phyloP scores from a whole-genome alignment of 2,113 vertebrate species.

The Bubo scandiacus region DNA sequence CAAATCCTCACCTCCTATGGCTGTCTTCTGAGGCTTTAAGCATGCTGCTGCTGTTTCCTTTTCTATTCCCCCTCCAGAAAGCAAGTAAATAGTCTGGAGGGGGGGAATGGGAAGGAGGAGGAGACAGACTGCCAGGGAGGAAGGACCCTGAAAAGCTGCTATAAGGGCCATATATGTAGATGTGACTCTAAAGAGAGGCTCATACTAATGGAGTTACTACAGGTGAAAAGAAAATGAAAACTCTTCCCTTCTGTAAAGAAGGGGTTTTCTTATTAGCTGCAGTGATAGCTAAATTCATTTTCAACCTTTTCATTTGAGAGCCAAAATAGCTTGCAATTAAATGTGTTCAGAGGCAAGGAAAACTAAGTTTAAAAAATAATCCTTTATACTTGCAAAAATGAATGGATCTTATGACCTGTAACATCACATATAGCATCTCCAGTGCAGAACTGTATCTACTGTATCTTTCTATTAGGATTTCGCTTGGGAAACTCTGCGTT shows the following conservation, averaged over 20 bases:
- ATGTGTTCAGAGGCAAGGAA: background rate
- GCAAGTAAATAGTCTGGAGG: background rate
- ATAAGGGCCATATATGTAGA: fast-evolving
- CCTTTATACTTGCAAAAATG: background rate
- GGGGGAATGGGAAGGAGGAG: fast-evolving
- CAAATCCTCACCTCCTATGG: background rate
- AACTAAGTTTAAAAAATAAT: background rate
- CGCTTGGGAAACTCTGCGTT: background rate
- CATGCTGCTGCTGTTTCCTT: background rate
- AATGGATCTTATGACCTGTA: background rate
- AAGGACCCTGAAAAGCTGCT: background rate
- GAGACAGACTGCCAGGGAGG: background rate
- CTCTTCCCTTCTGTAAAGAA: background rate
- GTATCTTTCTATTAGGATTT: background rate
- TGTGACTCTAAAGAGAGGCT: background rate
- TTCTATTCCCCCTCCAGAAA: background rate
- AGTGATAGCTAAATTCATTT: background rate
- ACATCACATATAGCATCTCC: background rate
- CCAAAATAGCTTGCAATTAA: background rate
- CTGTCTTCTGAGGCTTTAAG: background rate
- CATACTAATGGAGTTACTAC: background rate
- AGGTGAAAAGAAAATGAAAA: background rate
- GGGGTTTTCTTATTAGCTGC: background rate
- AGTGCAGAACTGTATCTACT: background rate
- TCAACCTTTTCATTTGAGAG: background rate